A percentile compares a stretch with the other conserved stretches of the same genome.
These are phyloP conservation scores for Cavia porcellus DNA, from an alignment of 2,113 vertebrate genomes.

Conservation along the genomic window DNA sequence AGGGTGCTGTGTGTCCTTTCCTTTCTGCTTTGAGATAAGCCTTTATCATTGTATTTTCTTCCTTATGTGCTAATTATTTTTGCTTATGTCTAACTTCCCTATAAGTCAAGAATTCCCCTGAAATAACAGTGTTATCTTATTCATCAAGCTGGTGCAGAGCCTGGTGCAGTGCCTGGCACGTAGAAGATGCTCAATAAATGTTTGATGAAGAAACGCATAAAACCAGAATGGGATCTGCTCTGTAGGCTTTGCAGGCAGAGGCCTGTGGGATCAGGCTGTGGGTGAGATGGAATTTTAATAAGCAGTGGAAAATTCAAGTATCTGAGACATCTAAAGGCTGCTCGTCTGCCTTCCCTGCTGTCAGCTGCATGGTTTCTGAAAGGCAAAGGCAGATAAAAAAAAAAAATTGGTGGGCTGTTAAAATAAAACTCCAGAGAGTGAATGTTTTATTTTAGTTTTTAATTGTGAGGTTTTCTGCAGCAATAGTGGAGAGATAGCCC, in stretches of 20 bases:
- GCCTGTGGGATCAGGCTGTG: slow-evolving; percentile 72
- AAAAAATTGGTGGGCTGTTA: slow-evolving; percentile 71
- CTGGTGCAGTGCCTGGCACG: slow-evolving; percentile 25
- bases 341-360: slow-evolving; percentile 67
- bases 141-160: background rate
- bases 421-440: slow-evolving; percentile 68
- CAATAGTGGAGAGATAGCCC: background rate
- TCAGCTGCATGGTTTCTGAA: slow-evolving; percentile 73
- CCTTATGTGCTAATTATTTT: background rate
- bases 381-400: slow-evolving; percentile 58
- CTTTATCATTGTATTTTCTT: background rate
- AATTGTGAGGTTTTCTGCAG: slow-evolving; percentile 64
- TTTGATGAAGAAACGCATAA: slow-evolving; percentile 80
- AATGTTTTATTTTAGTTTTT: slow-evolving; percentile 70
- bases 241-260: slow-evolving; percentile 49
- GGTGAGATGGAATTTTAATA: slow-evolving; percentile 81
- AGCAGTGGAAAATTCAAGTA: slow-evolving; percentile 77
- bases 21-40: background rate
- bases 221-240: slow-evolving; percentile 34
- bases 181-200: slow-evolving; percentile 71
- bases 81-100: background rate
- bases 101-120: background rate
- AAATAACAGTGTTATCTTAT: background rate
- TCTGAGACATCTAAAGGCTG: slow-evolving; percentile 67
- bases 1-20: background rate